Evolutionary conservation across 2,797 vertebrate genomes (phyloP).

Genomic region (Chromobotia macracanthus): DNA sequence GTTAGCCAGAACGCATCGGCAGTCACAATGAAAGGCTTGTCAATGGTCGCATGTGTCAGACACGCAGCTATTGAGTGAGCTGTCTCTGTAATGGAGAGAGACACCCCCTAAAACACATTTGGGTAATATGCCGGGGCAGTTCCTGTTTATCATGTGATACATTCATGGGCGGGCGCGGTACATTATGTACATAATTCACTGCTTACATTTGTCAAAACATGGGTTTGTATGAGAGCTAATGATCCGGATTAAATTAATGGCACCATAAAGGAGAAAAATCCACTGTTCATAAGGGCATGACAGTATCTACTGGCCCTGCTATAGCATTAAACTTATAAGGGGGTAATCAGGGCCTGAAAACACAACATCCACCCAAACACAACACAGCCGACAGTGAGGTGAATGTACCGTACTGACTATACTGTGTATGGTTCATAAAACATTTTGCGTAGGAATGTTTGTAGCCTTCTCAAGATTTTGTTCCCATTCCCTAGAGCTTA

Average conservation of each 20-base stretch:
- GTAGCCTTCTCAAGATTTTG: not conserved
- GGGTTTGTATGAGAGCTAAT: slow-evolving; percentile 91
- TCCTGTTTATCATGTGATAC: slow-evolving; percentile 91
- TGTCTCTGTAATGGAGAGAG: slow-evolving; percentile 70
- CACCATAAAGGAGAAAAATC: slow-evolving; percentile 96
- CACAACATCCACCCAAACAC: slow-evolving; percentile 63
- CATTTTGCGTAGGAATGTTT: slow-evolving; percentile 12
- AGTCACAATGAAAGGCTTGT: slow-evolving; percentile 60
- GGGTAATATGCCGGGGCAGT: slow-evolving; percentile 76
- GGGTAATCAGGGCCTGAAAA: slow-evolving; percentile 76
- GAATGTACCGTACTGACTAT: slow-evolving; percentile 28
- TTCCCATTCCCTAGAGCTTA: not conserved
- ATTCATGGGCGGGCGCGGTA: slow-evolving; percentile 76
- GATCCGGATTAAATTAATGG: slow-evolving; percentile 97
- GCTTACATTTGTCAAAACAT: slow-evolving; percentile 95
- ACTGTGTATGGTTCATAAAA: slow-evolving; percentile 28
- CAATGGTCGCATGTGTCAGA: slow-evolving; percentile 66
- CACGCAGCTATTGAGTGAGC: slow-evolving; percentile 65
- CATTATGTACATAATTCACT: slow-evolving; percentile 92
- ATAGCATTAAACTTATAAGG: slow-evolving; percentile 87
- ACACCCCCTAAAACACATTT: slow-evolving; percentile 68
- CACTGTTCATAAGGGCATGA: slow-evolving; percentile 81
- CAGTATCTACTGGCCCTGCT: slow-evolving; percentile 86
- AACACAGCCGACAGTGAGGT: slow-evolving; percentile 34
- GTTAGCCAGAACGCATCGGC: slow-evolving; percentile 63